These are phyloP conservation scores for Branchellion lobata DNA, from an alignment of 2,888 invertebrate species.

Conservation along the genomic window DNA sequence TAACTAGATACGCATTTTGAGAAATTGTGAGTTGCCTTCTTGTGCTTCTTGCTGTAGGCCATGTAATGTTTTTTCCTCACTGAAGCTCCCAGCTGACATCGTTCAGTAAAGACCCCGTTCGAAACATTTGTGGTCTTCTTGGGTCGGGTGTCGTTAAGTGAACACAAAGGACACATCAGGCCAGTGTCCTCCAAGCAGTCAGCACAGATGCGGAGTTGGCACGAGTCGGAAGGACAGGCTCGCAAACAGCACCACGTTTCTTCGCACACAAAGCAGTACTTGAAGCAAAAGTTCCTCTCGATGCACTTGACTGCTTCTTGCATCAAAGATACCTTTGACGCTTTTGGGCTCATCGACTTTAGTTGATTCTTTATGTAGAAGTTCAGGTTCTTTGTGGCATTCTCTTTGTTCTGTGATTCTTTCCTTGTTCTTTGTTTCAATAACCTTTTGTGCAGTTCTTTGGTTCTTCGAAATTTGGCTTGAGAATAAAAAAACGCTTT, in stretches of 20 bases:
- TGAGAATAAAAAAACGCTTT: constrained; percentile 14
- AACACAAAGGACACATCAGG: not conserved
- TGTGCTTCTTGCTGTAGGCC: not conserved
- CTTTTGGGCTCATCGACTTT: no score
- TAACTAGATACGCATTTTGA: constrained; percentile 1
- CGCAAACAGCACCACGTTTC: not conserved
- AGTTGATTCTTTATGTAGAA: not conserved
- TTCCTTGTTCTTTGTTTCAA: not conserved
- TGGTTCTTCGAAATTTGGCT: constrained; percentile 19
- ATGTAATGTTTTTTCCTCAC: not conserved
- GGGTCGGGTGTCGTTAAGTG: not conserved
- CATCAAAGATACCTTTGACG: not conserved
- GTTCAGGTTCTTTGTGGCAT: not conserved
- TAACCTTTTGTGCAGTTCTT: not conserved
- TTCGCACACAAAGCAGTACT: not conserved
- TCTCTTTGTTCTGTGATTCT: not conserved
- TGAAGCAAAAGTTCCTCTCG: not conserved
- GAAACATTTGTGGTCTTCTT: not conserved
- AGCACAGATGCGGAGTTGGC: not conserved
- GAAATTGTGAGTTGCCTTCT: not conserved
- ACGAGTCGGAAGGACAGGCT: not conserved
- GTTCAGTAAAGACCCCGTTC: no score
- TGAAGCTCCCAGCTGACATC: not conserved
- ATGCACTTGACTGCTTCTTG: not conserved
- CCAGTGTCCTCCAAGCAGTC: not conserved